Evolutionary conservation across 2,113 vertebrate genomes (phyloP).

Genomic region (Campylomormyrus tamandua): DNA sequence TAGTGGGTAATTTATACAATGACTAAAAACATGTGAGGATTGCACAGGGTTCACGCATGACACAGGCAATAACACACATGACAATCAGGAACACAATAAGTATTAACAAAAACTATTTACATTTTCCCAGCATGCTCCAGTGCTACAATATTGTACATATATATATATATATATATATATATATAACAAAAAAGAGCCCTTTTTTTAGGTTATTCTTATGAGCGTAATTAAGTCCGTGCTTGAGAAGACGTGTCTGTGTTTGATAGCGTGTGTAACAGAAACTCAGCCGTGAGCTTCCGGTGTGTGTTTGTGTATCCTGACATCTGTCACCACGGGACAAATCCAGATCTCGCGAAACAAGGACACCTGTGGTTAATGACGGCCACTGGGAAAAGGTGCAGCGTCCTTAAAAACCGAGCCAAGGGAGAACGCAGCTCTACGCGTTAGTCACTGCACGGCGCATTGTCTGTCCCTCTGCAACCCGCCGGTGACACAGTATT

Average conservation of each 20-base stretch:
- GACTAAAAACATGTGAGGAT: neutral
- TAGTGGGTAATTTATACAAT: neutral
- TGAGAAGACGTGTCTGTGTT: neutral
- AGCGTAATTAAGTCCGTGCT: neutral
- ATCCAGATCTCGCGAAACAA: neutral
- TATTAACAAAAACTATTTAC: neutral
- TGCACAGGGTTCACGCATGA: neutral
- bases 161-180: neutral
- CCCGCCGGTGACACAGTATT: neutral
- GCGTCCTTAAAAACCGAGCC: too few species aligned
- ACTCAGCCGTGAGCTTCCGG: neutral
- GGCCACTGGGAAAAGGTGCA: neutral
- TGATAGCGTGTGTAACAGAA: neutral
- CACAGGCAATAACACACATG: neutral
- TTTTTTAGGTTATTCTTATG: neutral
- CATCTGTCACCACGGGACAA: neutral
- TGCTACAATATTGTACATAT: neutral
- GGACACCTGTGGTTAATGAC: neutral
- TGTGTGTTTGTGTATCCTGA: neutral
- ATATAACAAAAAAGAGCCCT: neutral
- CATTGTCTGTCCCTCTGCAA: neutral
- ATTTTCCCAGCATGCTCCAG: neutral
- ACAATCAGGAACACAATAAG: neutral
- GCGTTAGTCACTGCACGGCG: too few species aligned
- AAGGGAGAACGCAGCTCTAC: neutral